phyloP scores from a whole-genome alignment of 1,140 invertebrate genomes.

The Sycophila sp. region DNA sequence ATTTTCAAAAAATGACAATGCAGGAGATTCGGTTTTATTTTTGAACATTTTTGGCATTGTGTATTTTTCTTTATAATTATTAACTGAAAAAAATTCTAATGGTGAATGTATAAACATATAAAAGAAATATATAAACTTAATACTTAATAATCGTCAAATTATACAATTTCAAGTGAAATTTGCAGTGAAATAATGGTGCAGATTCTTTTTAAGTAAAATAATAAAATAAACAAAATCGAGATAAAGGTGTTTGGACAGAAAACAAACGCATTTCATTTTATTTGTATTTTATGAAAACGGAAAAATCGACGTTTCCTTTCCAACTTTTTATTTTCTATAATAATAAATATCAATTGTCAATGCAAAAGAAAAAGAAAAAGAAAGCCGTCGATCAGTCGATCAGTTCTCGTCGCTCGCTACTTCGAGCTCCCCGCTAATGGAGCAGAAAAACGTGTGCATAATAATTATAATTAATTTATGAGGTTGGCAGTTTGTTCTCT shows the following conservation, averaged over 20 bases:
- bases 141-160: too few species aligned
- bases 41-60: neutral
- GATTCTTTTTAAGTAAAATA: too few species aligned
- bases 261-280: slow-evolving; percentile 29
- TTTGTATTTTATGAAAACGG: slow-evolving; percentile 32
- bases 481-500: slow-evolving; percentile 36
- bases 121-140: neutral
- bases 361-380: slow-evolving; percentile 33
- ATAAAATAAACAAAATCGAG: neutral
- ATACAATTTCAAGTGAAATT: too few species aligned
- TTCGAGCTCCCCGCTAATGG: slow-evolving; percentile 24
- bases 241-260: slow-evolving; percentile 27
- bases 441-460: slow-evolving; percentile 36
- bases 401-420: slow-evolving; percentile 33
- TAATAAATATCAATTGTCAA: slow-evolving; percentile 36
- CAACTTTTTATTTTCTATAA: slow-evolving; percentile 38
- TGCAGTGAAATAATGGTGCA: too few species aligned
- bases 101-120: neutral
- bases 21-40: too few species aligned
- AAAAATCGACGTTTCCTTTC: slow-evolving; percentile 36
- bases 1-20: too few species aligned
- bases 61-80: too few species aligned
- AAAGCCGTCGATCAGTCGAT: slow-evolving; percentile 36
- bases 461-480: slow-evolving; percentile 33
- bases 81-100: too few species aligned